A percentile compares a stretch with the other conserved stretches of the same genome.
These are phyloP conservation scores for Liasis olivaceus DNA, from an alignment of 2,797 vertebrate species.

Conservation along the genomic window DNA sequence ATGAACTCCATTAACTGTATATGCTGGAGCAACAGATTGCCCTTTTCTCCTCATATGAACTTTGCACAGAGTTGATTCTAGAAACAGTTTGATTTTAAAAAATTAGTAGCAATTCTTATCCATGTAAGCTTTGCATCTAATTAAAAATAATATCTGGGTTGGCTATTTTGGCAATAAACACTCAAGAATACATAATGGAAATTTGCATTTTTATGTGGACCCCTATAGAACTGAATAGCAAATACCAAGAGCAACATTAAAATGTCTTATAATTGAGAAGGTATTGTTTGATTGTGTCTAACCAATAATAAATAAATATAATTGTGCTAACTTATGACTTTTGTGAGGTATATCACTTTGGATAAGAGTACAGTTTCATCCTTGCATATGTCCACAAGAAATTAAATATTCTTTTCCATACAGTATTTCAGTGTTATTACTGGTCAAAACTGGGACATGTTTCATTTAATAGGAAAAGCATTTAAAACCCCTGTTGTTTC, in stretches of 20 bases:
- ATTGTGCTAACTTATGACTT: neutral
- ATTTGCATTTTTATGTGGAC: neutral
- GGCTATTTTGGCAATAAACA: neutral
- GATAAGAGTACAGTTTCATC: too few species aligned
- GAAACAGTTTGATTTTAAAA: neutral
- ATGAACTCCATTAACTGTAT: conserved; percentile 43
- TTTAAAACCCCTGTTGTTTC: neutral
- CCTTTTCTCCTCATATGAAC: conserved; percentile 28
- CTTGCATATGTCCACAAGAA: too few species aligned
- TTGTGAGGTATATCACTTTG: too few species aligned
- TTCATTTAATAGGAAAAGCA: neutral
- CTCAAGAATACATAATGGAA: neutral
- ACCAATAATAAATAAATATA: too few species aligned
- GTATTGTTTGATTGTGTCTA: neutral
- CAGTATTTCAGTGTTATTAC: too few species aligned
- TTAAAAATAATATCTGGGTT: neutral
- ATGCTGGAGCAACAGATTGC: conserved; percentile 15
- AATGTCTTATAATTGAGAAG: neutral
- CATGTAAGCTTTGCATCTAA: neutral
- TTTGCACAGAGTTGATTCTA: conserved; percentile 12
- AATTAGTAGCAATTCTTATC: conserved; percentile 22
- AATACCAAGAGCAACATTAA: neutral
- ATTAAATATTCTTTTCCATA: too few species aligned
- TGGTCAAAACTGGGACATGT: neutral
- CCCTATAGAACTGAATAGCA: neutral